These are phyloP conservation scores for Cabera pusaria DNA, from an alignment of 2,888 invertebrate genomes.

Conservation along the genomic window DNA sequence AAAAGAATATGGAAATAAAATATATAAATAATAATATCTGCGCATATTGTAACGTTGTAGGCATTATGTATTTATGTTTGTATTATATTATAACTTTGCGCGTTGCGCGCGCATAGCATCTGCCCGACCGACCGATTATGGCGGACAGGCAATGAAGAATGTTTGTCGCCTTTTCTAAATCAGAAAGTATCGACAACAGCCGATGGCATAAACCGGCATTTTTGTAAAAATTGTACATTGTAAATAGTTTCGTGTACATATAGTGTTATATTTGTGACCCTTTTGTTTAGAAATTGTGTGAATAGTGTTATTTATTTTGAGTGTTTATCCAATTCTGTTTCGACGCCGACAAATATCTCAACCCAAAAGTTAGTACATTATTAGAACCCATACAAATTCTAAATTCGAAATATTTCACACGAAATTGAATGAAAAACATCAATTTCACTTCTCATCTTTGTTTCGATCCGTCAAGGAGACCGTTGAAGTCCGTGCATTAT, in stretches of 20 bases:
- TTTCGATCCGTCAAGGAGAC: conserved; percentile 80
- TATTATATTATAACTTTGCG: conserved; percentile 75
- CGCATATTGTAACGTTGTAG: conserved; percentile 23
- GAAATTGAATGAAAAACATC: conserved; percentile 43
- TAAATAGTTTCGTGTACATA: conserved; percentile 89
- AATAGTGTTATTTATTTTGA: conserved; percentile 84
- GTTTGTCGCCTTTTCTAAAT: conserved; percentile 80
- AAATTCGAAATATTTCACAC: conserved; percentile 46
- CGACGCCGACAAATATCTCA: conserved; percentile 83
- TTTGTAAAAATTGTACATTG: conserved; percentile 87
- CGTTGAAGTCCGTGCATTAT: conserved; percentile 82
- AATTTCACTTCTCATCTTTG: conserved; percentile 73
- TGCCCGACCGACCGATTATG: conserved; percentile 78
- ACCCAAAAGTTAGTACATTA: conserved; percentile 72
- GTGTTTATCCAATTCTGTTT: conserved; percentile 84
- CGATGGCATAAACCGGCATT: conserved; percentile 86
- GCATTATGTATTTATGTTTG: conserved; percentile 67
- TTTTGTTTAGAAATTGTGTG: conserved; percentile 84
- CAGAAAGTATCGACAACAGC: conserved; percentile 85
- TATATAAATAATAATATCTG: too few species aligned
- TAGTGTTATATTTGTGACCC: conserved; percentile 87
- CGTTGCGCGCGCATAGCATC: conserved; percentile 83
- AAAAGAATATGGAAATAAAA: too few species aligned
- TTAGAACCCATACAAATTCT: conserved; percentile 58
- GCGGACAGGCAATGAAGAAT: conserved; percentile 80